Evolutionary conservation across 35 echinoderm and acorn worm species (phyloP).

Genomic region (Stichopus chloronotus): DNA sequence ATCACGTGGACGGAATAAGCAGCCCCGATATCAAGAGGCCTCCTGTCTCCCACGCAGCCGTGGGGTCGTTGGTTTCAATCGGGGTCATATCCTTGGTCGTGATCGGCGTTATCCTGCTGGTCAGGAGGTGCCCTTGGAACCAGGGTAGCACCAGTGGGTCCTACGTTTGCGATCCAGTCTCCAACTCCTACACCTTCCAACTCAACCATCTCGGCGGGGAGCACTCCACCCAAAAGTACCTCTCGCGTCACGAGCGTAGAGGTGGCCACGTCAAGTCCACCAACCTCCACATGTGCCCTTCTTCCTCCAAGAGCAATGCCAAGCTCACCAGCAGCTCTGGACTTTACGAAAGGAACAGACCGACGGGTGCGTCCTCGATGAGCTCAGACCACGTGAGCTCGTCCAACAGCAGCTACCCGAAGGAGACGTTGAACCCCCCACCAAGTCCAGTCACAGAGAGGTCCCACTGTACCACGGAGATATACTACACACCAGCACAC

Average conservation of each 20-base stretch:
- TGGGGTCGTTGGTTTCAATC: slow-evolving; percentile 72
- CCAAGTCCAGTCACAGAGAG: slow-evolving; percentile 88
- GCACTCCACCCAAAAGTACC: slow-evolving; percentile 81
- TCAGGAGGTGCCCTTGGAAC: slow-evolving; percentile 54
- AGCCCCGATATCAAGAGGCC: neutral
- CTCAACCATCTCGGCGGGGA: slow-evolving; percentile 85
- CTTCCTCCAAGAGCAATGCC: slow-evolving; percentile 65
- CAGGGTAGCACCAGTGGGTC: slow-evolving; percentile 13
- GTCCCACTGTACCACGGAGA: slow-evolving; percentile 78
- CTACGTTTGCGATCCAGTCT: slow-evolving; percentile 44
- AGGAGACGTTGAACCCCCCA: slow-evolving; percentile 95
- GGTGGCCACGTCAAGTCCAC: slow-evolving; percentile 79
- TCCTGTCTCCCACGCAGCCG: slow-evolving; percentile 64
- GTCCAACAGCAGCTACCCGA: slow-evolving; percentile 85
- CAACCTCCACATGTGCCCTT: slow-evolving; percentile 68
- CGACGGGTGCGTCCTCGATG: slow-evolving; percentile 91
- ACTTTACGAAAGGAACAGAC: slow-evolving; percentile 74
- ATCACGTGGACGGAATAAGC: neutral
- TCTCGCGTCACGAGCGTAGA: slow-evolving; percentile 29
- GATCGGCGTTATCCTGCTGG: slow-evolving; percentile 67
- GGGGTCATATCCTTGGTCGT: slow-evolving; percentile 67
- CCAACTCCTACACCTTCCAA: slow-evolving; percentile 75
- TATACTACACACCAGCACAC: slow-evolving; percentile 68
- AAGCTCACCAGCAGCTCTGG: slow-evolving; percentile 66
- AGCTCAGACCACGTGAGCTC: slow-evolving; percentile 83